A percentile compares a stretch with the other conserved stretches of the same genome.
Conservation (phyloP, 1,140 invertebrate species). For the Augochlora pura region DNA sequence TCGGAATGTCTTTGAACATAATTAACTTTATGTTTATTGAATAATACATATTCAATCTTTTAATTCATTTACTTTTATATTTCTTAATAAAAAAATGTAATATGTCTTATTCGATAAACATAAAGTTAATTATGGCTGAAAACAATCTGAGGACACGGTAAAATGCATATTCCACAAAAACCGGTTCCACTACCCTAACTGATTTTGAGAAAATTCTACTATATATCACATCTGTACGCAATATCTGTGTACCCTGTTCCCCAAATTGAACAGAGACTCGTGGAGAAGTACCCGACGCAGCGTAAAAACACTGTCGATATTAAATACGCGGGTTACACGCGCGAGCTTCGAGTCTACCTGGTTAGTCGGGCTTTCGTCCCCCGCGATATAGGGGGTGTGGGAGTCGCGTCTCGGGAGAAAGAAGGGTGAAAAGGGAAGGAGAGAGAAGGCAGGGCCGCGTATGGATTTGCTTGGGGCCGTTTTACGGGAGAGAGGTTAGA, state of each 20-base stretch:
- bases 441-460: conserved; percentile 48
- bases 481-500: conserved; percentile 60
- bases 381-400: conserved; percentile 37
- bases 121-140: no score
- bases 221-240: not conserved
- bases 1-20: no score
- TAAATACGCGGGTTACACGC: conserved; percentile 25
- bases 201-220: no score
- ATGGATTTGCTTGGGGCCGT: conserved; percentile 63
- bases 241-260: not conserved
- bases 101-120: no score
- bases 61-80: no score
- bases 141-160: no score
- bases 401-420: conserved; percentile 41
- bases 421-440: conserved; percentile 24
- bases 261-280: not conserved
- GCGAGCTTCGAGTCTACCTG: conserved; percentile 34
- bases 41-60: no score
- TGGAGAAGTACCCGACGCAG: not conserved
- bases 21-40: no score
- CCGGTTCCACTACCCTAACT: no score
- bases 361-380: conserved; percentile 36
- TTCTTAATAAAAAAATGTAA: no score
- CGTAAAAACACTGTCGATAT: conserved; percentile 41
- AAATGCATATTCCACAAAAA: no score